Base-by-base conservation (phyloP, 2,797 vertebrate genomes). In the Vireo griseus region DNA sequence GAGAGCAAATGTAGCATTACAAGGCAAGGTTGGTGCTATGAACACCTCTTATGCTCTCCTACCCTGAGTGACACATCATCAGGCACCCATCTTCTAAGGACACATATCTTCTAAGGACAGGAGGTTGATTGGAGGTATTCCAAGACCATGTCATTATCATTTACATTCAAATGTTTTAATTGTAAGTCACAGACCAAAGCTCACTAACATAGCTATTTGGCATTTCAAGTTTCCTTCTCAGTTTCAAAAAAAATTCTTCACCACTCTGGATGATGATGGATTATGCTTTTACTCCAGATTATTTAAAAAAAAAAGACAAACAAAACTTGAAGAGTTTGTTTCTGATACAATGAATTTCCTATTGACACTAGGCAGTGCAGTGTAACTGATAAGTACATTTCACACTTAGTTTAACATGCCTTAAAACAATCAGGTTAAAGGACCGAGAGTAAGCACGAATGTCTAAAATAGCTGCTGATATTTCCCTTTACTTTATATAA, bases 361-460 rank as follows among this genome's bases (percentile, higher is more conserved):
- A 82, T 66, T 80, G 75, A 95, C 78, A 68, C 44, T 58, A 75
- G 72, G 39, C 71, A 77, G 47, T 13, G 12, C 33, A 92, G 50
- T 61, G 62, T 57, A 89, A 94, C 62, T 75, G 87, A 78, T 86
- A 93, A 87, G 69, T 76, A 57, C 44, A 86, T 92, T 93, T 92
- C 72, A 91, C 72, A 74, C 58, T 79, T 87, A 86, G 50, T 72
- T 94, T 88, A 95, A 78, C 21, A 18, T 69, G 81, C 33, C 37
- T 92, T 81, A 88, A 91, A 95, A 84, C 51, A 90, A 75, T 48
- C 42, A 68, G 25, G 63, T 74, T 91, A 92, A 83, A 71, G 65
- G 55, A 86, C 39, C 7, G 13, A 88, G 21, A 65, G 16, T 66
- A 92, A 92, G 89, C 33, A 75, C 19, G 3, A 92, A 63, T 62